Evolutionary conservation across 1,140 invertebrate genomes (phyloP).

Genomic region (Dryas iulia): DNA sequence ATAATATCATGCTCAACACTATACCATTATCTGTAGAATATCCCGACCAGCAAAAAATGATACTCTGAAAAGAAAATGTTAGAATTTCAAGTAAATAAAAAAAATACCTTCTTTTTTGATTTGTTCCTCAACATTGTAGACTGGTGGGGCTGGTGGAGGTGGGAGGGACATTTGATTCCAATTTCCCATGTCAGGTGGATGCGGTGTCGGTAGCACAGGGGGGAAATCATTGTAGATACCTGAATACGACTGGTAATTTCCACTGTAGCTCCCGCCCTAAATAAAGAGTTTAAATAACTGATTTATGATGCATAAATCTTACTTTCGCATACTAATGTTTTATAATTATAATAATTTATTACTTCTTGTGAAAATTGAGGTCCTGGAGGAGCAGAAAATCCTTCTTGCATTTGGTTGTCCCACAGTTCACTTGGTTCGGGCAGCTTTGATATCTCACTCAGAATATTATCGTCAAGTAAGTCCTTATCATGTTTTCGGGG

Average conservation of each 20-base stretch:
- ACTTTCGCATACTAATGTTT: not conserved
- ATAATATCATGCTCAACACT: not conserved
- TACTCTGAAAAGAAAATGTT: not conserved
- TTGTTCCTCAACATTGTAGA: constrained; percentile 64
- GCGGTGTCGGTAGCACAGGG: constrained; percentile 32
- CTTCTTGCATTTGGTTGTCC: constrained; percentile 48
- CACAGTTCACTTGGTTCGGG: constrained; percentile 69
- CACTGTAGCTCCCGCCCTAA: constrained; percentile 34
- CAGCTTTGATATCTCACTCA: constrained; percentile 65
- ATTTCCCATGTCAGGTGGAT: constrained; percentile 46
- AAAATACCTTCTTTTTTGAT: constrained; percentile 71
- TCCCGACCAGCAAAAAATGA: not conserved
- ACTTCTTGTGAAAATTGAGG: not conserved
- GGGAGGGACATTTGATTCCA: constrained; percentile 72
- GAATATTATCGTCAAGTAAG: constrained; percentile 65
- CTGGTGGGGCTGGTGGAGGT: constrained; percentile 44
- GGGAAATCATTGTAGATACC: constrained; percentile 69
- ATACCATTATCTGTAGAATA: not conserved
- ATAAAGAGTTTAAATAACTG: not conserved
- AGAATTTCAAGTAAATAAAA: not conserved
- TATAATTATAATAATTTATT: not conserved
- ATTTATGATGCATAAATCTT: not conserved
- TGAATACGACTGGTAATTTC: constrained; percentile 55
- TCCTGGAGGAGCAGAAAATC: not conserved
- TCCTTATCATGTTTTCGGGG: constrained; percentile 61